Percentiles rank a stretch among this genome's conserved stretches.
phyloP scores from a whole-genome alignment of 2,888 invertebrate species.

The Heliconius charithonia region DNA sequence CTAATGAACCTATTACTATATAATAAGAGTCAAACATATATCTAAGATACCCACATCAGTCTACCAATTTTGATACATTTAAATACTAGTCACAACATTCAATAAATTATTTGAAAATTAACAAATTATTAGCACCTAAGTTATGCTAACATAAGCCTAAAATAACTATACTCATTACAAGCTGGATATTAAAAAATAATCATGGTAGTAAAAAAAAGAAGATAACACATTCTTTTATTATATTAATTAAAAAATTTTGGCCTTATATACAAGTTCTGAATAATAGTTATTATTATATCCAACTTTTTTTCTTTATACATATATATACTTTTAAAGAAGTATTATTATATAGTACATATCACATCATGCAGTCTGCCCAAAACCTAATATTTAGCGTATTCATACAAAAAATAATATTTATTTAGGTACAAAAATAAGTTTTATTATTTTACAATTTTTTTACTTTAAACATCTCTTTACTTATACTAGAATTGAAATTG shows the following conservation, averaged over 20 bases:
- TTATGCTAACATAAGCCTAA: conserved; percentile 12
- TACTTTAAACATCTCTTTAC: conserved; percentile 10
- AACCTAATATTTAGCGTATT: conserved; percentile 17
- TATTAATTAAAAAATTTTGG: not conserved
- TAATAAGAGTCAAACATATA: conserved; percentile 6
- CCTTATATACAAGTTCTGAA: not conserved
- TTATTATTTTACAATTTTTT: conserved; percentile 18
- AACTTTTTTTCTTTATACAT: not conserved
- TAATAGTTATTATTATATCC: conserved; percentile 1
- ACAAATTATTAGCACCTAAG: conserved; percentile 36
- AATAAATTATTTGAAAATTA: conserved; percentile 47
- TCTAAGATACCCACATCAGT: conserved; percentile 44
- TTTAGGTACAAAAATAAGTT: conserved; percentile 36
- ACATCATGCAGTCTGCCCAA: conserved; percentile 46
- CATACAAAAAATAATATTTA: conserved; percentile 25
- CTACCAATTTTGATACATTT: conserved; percentile 36
- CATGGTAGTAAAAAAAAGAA: not conserved
- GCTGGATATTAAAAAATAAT: conserved; percentile 10
- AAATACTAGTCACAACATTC: conserved; percentile 47
- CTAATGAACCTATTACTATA: conserved; percentile 4
- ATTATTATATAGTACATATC: conserved; percentile 34
- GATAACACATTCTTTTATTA: not conserved
- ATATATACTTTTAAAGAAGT: conserved; percentile 3
- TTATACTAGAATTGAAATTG: conserved; percentile 16
- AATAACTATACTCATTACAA: not conserved